These are phyloP conservation scores for Reticulitermes lucifugus DNA, from an alignment of 2,888 invertebrate genomes.

Conservation along the genomic window DNA sequence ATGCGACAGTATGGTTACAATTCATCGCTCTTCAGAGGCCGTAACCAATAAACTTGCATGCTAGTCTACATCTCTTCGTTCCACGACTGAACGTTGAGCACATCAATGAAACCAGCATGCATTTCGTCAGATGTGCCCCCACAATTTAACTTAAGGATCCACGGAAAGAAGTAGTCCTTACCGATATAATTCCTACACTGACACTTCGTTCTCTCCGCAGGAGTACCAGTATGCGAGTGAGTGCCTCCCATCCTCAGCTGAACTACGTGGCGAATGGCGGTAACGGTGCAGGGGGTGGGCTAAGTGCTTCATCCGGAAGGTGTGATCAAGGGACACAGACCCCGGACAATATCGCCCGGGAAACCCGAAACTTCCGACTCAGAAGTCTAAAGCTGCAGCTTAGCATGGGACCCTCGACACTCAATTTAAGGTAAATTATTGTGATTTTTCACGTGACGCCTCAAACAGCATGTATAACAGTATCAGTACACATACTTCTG, in stretches of 20 bases:
- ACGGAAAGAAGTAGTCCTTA: too few species aligned
- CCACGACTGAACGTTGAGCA: too few species aligned
- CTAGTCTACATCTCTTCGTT: too few species aligned
- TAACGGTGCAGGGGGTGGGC: slow-evolving; percentile 44
- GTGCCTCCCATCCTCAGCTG: slow-evolving; percentile 70
- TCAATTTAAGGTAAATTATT: slow-evolving; percentile 68
- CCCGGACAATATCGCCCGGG: slow-evolving; percentile 76
- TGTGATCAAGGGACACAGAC: slow-evolving; percentile 80
- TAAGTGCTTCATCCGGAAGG: slow-evolving; percentile 56
- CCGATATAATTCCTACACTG: too few species aligned
- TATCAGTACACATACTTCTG: too few species aligned
- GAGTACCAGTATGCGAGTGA: slow-evolving; percentile 65
- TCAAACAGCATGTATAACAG: not conserved
- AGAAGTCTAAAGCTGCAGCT: slow-evolving; percentile 72
- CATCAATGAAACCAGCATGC: too few species aligned
- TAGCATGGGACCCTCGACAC: slow-evolving; percentile 70
- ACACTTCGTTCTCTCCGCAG: slow-evolving; percentile 3
- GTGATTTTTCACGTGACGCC: not conserved
- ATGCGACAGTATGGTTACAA: too few species aligned
- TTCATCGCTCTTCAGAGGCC: too few species aligned
- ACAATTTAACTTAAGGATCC: too few species aligned
- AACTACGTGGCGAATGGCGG: slow-evolving; percentile 65
- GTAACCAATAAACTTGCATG: too few species aligned
- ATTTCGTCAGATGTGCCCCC: too few species aligned
- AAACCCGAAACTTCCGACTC: slow-evolving; percentile 72